Evolutionary conservation across 2,113 vertebrate genomes (phyloP).

Genomic region (Thomomys bottae): DNA sequence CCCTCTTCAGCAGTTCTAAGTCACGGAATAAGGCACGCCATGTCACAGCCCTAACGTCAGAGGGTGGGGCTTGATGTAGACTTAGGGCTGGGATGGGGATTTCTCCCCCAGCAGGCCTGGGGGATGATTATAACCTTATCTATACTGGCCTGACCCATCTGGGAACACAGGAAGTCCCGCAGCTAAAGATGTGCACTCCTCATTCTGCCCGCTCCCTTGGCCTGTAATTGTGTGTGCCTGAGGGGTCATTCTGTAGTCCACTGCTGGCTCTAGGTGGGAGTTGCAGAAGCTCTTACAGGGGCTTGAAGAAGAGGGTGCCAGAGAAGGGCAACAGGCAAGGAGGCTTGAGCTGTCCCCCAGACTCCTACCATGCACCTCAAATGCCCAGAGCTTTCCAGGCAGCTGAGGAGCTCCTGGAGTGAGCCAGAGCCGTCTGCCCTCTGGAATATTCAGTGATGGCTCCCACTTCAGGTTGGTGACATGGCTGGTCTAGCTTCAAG

Average conservation of each 20-base stretch:
- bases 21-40: neutral
- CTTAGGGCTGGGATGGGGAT: neutral
- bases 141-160: slow-evolving; percentile 60
- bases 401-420: slow-evolving; percentile 7
- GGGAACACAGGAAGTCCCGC: slow-evolving; percentile 57
- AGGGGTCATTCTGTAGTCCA: neutral
- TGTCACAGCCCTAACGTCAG: neutral
- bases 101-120: slow-evolving; percentile 60
- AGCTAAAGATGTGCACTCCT: slow-evolving; percentile 56
- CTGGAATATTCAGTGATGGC: neutral
- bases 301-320: neutral
- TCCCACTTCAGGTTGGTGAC: neutral
- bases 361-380: slow-evolving; percentile 34
- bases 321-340: neutral
- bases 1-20: neutral
- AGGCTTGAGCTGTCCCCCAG: neutral
- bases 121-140: slow-evolving; percentile 63
- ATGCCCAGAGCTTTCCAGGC: slow-evolving; percentile 74
- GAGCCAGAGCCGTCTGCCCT: neutral
- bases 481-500: neutral
- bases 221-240: neutral
- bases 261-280: neutral
- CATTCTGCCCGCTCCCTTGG: neutral
- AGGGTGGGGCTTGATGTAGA: neutral
- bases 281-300: neutral